phyloP scores from a whole-genome alignment of 2,797 vertebrate genomes.

The Periophthalmus magnuspinnatus region DNA sequence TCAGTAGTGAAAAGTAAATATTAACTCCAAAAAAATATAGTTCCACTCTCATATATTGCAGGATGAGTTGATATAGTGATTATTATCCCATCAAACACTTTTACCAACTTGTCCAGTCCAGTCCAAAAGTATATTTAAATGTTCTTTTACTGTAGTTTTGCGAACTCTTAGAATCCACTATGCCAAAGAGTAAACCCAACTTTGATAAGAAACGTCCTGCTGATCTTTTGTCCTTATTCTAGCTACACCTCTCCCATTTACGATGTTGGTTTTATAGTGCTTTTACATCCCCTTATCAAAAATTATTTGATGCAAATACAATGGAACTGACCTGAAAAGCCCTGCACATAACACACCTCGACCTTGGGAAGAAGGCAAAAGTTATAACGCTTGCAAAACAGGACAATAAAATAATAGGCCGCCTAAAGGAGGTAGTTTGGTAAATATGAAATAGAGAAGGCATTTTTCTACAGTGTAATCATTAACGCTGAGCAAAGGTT shows the following conservation, averaged over 20 bases:
- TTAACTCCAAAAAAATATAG: too few species aligned
- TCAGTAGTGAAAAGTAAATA: too few species aligned
- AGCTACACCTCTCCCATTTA: slow-evolving; percentile 81
- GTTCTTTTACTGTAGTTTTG: not conserved
- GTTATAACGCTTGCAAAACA: slow-evolving; percentile 83
- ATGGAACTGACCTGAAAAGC: slow-evolving; percentile 87
- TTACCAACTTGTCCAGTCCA: not conserved
- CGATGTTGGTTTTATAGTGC: slow-evolving; percentile 79
- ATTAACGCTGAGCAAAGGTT: slow-evolving; percentile 78
- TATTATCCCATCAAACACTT: not conserved
- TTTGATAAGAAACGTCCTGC: slow-evolving; percentile 64
- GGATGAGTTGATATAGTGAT: too few species aligned
- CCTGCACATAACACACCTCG: slow-evolving; percentile 85
- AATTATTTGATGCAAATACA: slow-evolving; percentile 93
- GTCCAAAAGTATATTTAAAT: not conserved
- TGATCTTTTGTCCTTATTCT: slow-evolving; percentile 84
- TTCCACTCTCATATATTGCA: too few species aligned
- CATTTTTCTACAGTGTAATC: slow-evolving; percentile 59
- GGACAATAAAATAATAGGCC: slow-evolving; percentile 82
- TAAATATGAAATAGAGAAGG: slow-evolving; percentile 73
- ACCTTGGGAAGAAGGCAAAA: slow-evolving; percentile 86
- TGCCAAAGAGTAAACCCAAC: slow-evolving; percentile 66
- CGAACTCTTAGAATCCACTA: not conserved
- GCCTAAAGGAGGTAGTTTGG: slow-evolving; percentile 77
- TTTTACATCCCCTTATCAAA: slow-evolving; percentile 87